These are phyloP conservation scores for Aplodontia rufa DNA, from an alignment of 2,113 vertebrate species.

Conservation along the genomic window DNA sequence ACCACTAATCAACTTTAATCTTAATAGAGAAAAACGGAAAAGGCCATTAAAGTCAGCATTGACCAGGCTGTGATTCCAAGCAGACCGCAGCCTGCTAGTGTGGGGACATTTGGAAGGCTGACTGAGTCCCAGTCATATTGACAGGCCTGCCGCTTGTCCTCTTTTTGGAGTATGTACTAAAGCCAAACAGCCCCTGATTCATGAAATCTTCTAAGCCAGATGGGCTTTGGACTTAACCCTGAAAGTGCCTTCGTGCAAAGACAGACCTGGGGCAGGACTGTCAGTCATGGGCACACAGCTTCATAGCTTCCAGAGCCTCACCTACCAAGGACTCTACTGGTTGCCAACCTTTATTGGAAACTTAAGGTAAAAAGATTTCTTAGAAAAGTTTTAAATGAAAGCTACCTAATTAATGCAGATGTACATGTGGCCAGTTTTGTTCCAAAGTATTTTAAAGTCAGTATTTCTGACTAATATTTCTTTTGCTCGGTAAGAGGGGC, in stretches of 20 bases:
- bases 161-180: background rate
- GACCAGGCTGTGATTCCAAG: slow-evolving; percentile 46
- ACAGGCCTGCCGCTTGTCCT: slow-evolving; percentile 12
- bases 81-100: background rate
- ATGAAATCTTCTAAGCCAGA: slow-evolving; percentile 35
- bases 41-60: slow-evolving; percentile 21
- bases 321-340: background rate
- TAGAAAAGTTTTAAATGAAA: background rate
- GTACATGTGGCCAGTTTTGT: background rate
- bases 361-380: background rate
- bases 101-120: background rate
- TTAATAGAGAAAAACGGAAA: slow-evolving; percentile 67
- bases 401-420: background rate
- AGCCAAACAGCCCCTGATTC: background rate
- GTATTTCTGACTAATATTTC: background rate
- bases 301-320: accelerated
- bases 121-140: background rate
- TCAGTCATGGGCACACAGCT: accelerated
- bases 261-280: accelerated
- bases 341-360: background rate
- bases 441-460: background rate
- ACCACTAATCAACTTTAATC: slow-evolving; percentile 68
- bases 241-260: background rate
- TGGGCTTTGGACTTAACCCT: slow-evolving; percentile 1
- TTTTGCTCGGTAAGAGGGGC: background rate